Evolutionary conservation across 2,888 invertebrate genomes (phyloP), one percentile per base, ranked within the genome.

Genomic region (Clunio marinus): DNA sequence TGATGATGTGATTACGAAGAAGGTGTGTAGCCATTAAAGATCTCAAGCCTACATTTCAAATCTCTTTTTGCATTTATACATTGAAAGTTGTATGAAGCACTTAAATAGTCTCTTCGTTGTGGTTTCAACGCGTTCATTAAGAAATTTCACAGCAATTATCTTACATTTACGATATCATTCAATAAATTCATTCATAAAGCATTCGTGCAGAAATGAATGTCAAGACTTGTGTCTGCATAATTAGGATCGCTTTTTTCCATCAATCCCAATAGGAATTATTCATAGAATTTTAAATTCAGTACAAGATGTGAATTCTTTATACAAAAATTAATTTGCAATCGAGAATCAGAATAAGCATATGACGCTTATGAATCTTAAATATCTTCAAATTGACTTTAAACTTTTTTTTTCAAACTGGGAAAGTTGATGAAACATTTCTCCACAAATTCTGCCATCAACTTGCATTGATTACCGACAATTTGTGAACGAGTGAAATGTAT

Each of bases 1-100:
- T 13, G 51, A 51, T 22, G 41, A 41, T 22, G 35, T 13, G 35
- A 13, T 32, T n/a, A n/a, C 35, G 17, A 51, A 17, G 51, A 51
- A 51, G 51, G 51, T 51, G 51, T 51, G 51, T 51, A 20, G 51
- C 51, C 51, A 51, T 51, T 51, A 51, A 51, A 51, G 22, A 7
- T 13, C 22, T 17, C 5, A 22, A 51, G 20, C 7, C 51, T 17
- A 51, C 2, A 51, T 22, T 13, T 41, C 32, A n/a, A n/a, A n/a
- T n/a, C n/a, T n/a, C n/a, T n/a, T n/a, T n/a, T n/a, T n/a, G n/a
- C n/a, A n/a, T n/a, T n/a, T 22, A 17, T 51, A 51, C 51, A n/a
- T 22, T 22, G 51, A 22, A 8, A 22, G 20, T 8, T 22, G 51
- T 17, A 7, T 51, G 51, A 2, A 51, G 7, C 22, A 51, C 51